Evolutionary conservation across 2,797 vertebrate genomes (phyloP).

Genomic region (Antrozous pallidus): DNA sequence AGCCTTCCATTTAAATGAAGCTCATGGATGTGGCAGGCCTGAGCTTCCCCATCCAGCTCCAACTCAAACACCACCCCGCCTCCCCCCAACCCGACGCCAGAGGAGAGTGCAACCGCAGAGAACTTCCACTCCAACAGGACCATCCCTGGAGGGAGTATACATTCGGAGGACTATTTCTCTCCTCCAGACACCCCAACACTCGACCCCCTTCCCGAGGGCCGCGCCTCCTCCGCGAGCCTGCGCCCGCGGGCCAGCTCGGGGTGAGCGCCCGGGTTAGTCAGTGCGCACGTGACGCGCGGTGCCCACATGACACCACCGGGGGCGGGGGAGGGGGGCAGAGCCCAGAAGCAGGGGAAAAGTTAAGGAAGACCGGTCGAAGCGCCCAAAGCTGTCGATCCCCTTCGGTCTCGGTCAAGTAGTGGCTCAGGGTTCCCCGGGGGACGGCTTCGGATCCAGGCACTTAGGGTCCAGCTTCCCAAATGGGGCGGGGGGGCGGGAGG

Average conservation of each 20-base stretch:
- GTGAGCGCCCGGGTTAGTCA: conserved; percentile 62
- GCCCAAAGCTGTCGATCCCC: not conserved
- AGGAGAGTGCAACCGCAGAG: not conserved
- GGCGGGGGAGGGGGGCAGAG: conserved; percentile 45
- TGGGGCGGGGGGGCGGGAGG: not conserved
- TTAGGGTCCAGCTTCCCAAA: not conserved
- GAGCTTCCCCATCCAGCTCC: not conserved
- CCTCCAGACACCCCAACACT: not conserved
- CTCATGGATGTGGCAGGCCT: not conserved
- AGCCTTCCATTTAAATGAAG: not conserved
- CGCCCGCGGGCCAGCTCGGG: not conserved
- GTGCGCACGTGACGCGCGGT: conserved; percentile 67
- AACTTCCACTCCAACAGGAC: not conserved
- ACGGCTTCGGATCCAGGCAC: not conserved
- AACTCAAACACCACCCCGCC: not conserved
- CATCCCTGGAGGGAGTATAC: not conserved
- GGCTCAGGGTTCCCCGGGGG: not conserved
- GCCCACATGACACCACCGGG: conserved; percentile 69
- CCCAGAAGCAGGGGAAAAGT: conserved; percentile 63
- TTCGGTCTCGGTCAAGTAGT: not conserved
- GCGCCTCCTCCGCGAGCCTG: not conserved
- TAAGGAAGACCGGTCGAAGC: conserved; percentile 51
- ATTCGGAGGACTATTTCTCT: not conserved
- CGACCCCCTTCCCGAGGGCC: not conserved
- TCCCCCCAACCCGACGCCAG: not conserved